phyloP scores from a whole-genome alignment of 2,888 invertebrate genomes.

The Drosophila kuntzei region DNA sequence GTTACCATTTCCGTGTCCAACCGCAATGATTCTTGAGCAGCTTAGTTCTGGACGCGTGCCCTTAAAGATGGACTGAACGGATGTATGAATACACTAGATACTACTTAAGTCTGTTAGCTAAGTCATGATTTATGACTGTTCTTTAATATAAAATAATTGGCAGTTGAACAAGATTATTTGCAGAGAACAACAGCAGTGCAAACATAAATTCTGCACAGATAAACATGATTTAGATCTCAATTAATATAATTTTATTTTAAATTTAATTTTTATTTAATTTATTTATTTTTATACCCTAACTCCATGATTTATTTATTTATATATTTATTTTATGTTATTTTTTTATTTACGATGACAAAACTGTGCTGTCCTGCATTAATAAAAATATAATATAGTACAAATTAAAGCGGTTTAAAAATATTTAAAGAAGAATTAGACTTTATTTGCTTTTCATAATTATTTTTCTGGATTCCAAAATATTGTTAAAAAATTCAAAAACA shows the following conservation, averaged over 20 bases:
- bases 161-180: neutral
- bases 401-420: too few species aligned
- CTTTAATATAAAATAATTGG: neutral
- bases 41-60: slow-evolving; percentile 25
- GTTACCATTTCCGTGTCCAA: slow-evolving; percentile 52
- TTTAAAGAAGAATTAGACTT: too few species aligned
- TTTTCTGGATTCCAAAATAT: too few species aligned
- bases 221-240: neutral
- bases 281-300: neutral
- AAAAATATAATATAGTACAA: too few species aligned
- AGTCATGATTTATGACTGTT: neutral
- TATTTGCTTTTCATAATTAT: too few species aligned
- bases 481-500: too few species aligned
- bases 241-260: neutral
- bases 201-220: neutral
- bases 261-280: neutral
- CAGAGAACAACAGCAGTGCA: neutral
- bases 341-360: too few species aligned
- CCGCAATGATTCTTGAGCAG: slow-evolving; percentile 66
- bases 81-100: neutral
- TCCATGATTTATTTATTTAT: too few species aligned
- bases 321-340: too few species aligned
- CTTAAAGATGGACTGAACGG: neutral
- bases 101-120: neutral
- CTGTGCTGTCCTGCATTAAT: too few species aligned